Conservation (phyloP, 2,113 vertebrate species). For the Felis chaus region DNA sequence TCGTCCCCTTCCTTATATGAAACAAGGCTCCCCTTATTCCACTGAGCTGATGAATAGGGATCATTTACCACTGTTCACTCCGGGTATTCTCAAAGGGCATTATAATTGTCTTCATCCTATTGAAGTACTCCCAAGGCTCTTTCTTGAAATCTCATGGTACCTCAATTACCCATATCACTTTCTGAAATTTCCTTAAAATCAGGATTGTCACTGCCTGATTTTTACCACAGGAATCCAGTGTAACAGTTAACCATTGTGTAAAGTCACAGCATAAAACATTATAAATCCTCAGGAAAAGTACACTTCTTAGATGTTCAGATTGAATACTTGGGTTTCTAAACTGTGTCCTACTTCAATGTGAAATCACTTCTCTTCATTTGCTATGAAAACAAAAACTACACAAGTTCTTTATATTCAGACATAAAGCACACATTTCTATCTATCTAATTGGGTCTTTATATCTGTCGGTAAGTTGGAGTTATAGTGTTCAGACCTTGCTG, state of each 20-base stretch:
- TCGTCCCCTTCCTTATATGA: neutral
- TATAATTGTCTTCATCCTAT: constrained; percentile 41
- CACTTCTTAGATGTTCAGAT: neutral
- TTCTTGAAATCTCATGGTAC: neutral
- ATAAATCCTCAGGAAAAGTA: neutral
- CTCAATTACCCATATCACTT: constrained; percentile 34
- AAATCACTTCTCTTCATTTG: constrained; percentile 16
- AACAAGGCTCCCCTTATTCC: constrained; percentile 72
- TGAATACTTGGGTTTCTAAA: neutral
- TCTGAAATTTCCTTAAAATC: constrained; percentile 55
- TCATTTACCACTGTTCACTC: constrained; percentile 57
- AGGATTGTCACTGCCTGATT: neutral
- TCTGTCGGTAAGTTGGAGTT: neutral
- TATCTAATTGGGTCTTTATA: neutral
- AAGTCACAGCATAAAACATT: neutral
- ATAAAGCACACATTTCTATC: constrained; percentile 4
- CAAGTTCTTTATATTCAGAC: neutral
- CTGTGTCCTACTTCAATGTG: neutral
- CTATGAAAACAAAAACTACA: neutral
- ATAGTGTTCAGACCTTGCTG: neutral
- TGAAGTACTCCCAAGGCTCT: constrained; percentile 16
- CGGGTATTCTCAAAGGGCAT: constrained; percentile 30
- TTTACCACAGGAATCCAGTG: neutral
- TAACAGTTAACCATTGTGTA: constrained; percentile 2
- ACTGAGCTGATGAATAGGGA: constrained; percentile 48